Evolutionary conservation across 35 echinoderm and acorn worm species (phyloP).

Genomic region (Amphiura filiformis): DNA sequence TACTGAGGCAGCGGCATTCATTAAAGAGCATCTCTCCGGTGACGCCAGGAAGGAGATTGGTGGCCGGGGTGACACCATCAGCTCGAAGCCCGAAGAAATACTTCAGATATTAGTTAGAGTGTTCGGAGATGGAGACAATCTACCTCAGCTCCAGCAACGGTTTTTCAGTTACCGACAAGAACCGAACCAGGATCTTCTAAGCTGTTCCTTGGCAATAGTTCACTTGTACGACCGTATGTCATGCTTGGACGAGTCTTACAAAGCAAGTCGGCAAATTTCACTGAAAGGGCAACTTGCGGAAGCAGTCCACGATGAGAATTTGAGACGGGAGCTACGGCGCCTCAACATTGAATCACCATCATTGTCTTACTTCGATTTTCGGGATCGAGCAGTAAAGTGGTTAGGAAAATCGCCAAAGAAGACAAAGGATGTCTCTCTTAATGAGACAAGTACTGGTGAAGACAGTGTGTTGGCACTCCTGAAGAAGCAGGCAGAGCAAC

Average conservation of each 20-base stretch:
- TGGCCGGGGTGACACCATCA: constrained; percentile 28
- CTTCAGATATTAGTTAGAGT: constrained; percentile 29
- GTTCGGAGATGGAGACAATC: constrained; percentile 51
- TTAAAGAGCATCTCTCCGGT: constrained; percentile 12
- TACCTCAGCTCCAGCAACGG: constrained; percentile 52
- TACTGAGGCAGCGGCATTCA: not conserved
- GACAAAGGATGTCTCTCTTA: not conserved
- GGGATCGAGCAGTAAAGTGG: constrained; percentile 19
- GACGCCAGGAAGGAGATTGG: constrained; percentile 41
- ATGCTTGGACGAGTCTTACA: constrained; percentile 25
- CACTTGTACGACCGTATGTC: constrained; percentile 39
- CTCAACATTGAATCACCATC: constrained; percentile 16
- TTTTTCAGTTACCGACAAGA: constrained; percentile 42
- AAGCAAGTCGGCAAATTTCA: not conserved
- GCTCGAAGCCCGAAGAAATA: constrained; percentile 31
- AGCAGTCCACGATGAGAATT: constrained; percentile 26
- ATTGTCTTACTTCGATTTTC: not conserved
- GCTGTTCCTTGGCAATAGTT: constrained; percentile 15
- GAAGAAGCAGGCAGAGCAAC: constrained; percentile 41
- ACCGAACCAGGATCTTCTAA: constrained; percentile 15
- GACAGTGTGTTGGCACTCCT: not conserved
- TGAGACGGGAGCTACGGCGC: constrained; percentile 29
- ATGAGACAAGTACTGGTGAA: not conserved
- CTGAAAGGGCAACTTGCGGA: constrained; percentile 34
- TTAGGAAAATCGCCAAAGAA: not conserved